A percentile compares a stretch with the other conserved stretches of the same genome.
These are phyloP conservation scores for Agrotis segetum DNA, from an alignment of 2,888 invertebrate genomes.

Conservation along the genomic window DNA sequence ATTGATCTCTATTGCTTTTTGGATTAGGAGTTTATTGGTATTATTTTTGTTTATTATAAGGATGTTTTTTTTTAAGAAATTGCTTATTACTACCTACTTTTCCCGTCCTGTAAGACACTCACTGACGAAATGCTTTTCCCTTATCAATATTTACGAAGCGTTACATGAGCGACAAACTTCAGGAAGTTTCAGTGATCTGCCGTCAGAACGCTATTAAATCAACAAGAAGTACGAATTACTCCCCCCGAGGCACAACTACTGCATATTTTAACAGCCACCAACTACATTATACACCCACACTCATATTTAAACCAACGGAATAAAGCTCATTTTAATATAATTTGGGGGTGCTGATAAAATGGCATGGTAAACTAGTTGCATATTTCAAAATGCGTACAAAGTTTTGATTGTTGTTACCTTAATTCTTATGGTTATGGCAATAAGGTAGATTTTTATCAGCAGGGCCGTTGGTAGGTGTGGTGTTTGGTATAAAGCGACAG, in stretches of 20 bases:
- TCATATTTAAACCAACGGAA: constrained; percentile 61
- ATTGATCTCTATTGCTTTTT: background rate
- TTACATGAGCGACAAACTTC: constrained; percentile 44
- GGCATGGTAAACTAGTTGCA: constrained; percentile 84
- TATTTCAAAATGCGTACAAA: constrained; percentile 79
- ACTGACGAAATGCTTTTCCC: background rate
- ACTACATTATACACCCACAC: constrained; percentile 31
- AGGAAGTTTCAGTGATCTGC: constrained; percentile 42
- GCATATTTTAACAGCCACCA: constrained; percentile 75
- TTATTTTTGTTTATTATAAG: background rate
- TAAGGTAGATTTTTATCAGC: constrained; percentile 64
- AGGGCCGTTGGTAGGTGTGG: constrained; percentile 42
- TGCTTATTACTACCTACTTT: too few species aligned
- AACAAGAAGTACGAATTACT: constrained; percentile 77
- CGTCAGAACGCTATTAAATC: constrained; percentile 76
- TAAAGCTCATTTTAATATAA: constrained; percentile 71
- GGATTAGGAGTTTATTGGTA: background rate
- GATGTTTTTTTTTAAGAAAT: too few species aligned
- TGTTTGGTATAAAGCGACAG: constrained; percentile 76
- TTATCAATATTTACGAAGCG: constrained; percentile 34
- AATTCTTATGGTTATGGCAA: constrained; percentile 37
- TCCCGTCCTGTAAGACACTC: background rate
- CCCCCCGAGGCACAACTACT: constrained; percentile 70
- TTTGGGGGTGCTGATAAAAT: constrained; percentile 68
- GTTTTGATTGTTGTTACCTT: constrained; percentile 48